Percentiles rank a stretch among this genome's conserved stretches.
phyloP scores from a whole-genome alignment of 2,113 vertebrate genomes.

The Ptychochromis oligacanthus region DNA sequence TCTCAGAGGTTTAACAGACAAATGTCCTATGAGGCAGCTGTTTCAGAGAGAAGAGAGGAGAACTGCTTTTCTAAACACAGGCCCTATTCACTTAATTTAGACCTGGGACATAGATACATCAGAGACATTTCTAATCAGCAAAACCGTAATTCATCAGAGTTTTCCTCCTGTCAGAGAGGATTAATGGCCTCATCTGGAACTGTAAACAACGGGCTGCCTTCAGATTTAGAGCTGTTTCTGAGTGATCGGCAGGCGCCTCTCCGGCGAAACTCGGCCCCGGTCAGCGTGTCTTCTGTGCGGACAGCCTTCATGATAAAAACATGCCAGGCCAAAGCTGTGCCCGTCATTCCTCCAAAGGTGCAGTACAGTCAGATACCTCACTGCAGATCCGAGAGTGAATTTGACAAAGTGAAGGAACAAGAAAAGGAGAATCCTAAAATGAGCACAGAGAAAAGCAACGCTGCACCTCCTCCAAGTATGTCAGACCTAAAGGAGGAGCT shows the following conservation, averaged over 20 bases:
- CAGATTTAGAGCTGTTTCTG: constrained; percentile 80
- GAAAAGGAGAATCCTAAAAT: constrained; percentile 56
- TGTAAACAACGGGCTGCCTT: constrained; percentile 55
- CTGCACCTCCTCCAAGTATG: constrained; percentile 68
- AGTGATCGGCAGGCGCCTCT: constrained; percentile 75
- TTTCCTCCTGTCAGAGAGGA: constrained; percentile 48
- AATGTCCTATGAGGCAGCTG: constrained; percentile 71
- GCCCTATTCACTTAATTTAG: constrained; percentile 81
- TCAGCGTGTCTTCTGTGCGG: constrained; percentile 92
- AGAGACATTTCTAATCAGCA: constrained; percentile 81
- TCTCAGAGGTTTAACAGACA: constrained; percentile 76
- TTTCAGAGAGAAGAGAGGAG: constrained; percentile 68
- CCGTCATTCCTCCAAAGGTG: constrained; percentile 92
- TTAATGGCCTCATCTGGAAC: constrained; percentile 41
- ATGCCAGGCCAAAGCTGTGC: constrained; percentile 93
- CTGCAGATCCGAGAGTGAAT: constrained; percentile 80
- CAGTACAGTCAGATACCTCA: constrained; percentile 96
- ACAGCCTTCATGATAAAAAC: constrained; percentile 97
- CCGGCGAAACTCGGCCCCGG: constrained; percentile 92
- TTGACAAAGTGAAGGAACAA: constrained; percentile 68
- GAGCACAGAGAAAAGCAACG: constrained; percentile 64
- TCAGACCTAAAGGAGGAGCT: constrained; percentile 84
- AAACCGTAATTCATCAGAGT: constrained; percentile 58
- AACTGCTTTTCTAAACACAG: constrained; percentile 65
- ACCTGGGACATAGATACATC: constrained; percentile 75